Conservation (phyloP, 2,113 vertebrate species). For the Pithys albifrons region DNA sequence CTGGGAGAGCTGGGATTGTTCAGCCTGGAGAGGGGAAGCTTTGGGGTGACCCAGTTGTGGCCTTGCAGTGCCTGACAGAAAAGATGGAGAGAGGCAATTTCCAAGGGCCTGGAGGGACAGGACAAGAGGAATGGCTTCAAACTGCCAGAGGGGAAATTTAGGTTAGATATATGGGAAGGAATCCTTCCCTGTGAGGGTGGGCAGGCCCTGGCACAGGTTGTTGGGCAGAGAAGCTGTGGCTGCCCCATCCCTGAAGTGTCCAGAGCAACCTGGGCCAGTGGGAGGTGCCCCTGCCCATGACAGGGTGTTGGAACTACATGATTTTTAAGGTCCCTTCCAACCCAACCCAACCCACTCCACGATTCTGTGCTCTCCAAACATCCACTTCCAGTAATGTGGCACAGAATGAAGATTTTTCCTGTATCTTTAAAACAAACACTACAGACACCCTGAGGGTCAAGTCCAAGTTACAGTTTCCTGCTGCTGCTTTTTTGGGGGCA, state of each 20-base stretch:
- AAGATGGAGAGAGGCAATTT: not conserved
- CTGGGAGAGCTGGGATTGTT: not conserved
- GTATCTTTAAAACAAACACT: not conserved
- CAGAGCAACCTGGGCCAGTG: not conserved
- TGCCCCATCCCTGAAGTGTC: not conserved
- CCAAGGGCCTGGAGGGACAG: not conserved
- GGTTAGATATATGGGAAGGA: not conserved
- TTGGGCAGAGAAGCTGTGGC: not conserved
- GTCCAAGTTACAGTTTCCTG: not conserved
- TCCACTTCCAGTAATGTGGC: not conserved
- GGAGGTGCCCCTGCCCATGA: rapidly evolving
- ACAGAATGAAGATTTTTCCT: not conserved
- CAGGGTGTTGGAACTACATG: not conserved
- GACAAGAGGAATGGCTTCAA: not conserved
- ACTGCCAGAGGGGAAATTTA: rapidly evolving
- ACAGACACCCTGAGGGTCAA: not conserved
- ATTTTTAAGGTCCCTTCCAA: not conserved
- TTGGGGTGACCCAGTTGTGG: rapidly evolving
- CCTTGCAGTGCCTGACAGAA: rapidly evolving
- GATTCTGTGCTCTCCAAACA: not conserved
- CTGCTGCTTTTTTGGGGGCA: not conserved
- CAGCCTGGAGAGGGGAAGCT: not conserved
- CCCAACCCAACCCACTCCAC: not conserved
- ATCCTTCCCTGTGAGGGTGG: not conserved
- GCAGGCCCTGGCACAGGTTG: not conserved